Percentiles rank a stretch among this genome's conserved stretches.
These are phyloP conservation scores for Meriones psammophilus DNA, from an alignment of 2,797 vertebrate species.

Conservation along the genomic window DNA sequence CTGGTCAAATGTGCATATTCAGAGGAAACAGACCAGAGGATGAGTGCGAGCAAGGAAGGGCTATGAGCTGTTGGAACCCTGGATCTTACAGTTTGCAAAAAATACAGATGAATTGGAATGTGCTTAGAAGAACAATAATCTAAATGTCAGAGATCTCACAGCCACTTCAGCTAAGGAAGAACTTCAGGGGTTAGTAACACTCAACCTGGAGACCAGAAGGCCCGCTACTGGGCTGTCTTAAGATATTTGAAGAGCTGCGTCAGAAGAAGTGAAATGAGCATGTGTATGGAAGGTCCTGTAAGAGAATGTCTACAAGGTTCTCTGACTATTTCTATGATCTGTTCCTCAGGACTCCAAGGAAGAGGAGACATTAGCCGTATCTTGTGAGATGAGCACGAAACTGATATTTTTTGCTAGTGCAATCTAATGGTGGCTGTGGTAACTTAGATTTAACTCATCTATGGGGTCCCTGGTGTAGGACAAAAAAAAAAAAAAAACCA, in stretches of 20 bases:
- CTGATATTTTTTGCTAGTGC: neutral
- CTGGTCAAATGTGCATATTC: constrained; percentile 33
- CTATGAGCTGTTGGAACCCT: neutral
- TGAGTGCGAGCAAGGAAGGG: neutral
- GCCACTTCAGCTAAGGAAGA: neutral
- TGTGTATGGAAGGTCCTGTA: neutral
- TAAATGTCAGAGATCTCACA: neutral
- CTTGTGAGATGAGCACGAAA: neutral
- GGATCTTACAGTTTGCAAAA: neutral
- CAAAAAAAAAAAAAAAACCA: constrained; percentile 2
- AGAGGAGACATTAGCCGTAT: neutral
- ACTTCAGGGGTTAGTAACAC: neutral
- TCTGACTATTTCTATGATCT: neutral
- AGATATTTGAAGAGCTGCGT: neutral
- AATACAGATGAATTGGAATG: neutral
- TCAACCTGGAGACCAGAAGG: constrained; percentile 34
- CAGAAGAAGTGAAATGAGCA: neutral
- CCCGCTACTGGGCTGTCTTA: neutral
- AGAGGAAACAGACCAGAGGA: constrained; percentile 8
- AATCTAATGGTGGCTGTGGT: neutral
- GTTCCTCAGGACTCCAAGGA: neutral
- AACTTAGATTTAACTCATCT: neutral
- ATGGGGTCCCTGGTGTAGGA: neutral
- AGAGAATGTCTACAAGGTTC: neutral
- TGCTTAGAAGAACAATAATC: constrained; percentile 20